Percentiles rank a stretch among this genome's conserved stretches.
phyloP scores from a whole-genome alignment of 2,888 invertebrate genomes.

The Notodonta dromedarius region DNA sequence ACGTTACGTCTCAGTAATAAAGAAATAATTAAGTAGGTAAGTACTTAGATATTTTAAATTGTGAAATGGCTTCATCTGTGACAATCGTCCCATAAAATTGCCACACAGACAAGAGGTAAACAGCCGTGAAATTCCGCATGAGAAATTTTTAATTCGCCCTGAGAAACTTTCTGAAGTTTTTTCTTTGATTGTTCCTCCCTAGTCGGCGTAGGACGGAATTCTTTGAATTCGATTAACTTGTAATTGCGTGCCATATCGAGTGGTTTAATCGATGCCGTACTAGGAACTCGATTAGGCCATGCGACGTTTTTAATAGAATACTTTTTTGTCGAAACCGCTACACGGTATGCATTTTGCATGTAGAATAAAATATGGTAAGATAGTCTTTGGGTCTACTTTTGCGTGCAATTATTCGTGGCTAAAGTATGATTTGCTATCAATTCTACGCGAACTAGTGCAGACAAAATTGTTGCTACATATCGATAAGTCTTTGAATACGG shows the following conservation, averaged over 20 bases:
- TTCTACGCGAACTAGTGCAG: background rate
- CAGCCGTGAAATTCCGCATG: conserved; percentile 1
- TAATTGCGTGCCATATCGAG: conserved; percentile 27
- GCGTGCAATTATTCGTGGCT: background rate
- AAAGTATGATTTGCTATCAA: background rate
- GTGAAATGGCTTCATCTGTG: conserved; percentile 11
- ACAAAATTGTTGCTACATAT: background rate
- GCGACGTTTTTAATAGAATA: background rate
- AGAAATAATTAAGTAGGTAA: background rate
- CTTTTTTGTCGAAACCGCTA: conserved; percentile 4
- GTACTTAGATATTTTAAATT: background rate
- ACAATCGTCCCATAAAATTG: background rate
- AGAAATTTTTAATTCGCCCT: conserved; percentile 19
- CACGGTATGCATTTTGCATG: conserved; percentile 5
- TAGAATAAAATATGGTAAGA: background rate
- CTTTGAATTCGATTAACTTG: conserved; percentile 25
- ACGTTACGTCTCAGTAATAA: background rate
- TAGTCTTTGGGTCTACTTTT: background rate
- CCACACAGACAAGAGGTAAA: conserved; percentile 3
- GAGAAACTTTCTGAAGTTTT: conserved; percentile 18
- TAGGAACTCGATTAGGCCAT: conserved; percentile 3
- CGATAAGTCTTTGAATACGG: background rate
- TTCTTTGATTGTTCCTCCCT: conserved; percentile 9
- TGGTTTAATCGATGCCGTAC: conserved; percentile 5
- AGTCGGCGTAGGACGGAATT: conserved; percentile 20